A percentile compares a stretch with the other conserved stretches of the same genome.
Conservation (phyloP, 1,140 invertebrate genomes). For the Acyrthosiphon pisum region DNA sequence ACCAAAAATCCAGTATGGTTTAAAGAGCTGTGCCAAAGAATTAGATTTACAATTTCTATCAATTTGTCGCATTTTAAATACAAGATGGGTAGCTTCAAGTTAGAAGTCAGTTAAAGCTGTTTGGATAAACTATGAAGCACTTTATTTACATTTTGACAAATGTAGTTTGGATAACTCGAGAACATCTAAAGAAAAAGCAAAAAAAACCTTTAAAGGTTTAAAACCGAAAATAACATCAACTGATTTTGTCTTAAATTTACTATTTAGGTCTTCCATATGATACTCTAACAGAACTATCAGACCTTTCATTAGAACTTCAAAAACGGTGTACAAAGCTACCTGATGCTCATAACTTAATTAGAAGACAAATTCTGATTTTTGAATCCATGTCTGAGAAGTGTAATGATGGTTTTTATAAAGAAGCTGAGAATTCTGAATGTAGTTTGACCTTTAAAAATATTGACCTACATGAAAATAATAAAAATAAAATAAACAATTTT, state of each 20-base stretch:
- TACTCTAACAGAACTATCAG: constrained; percentile 26
- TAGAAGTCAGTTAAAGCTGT: constrained; percentile 17
- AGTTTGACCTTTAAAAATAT: constrained; percentile 17
- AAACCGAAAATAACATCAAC: constrained; percentile 24
- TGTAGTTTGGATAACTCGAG: constrained; percentile 15
- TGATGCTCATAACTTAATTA: constrained; percentile 24
- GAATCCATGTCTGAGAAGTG: constrained; percentile 30
- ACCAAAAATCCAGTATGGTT: constrained; percentile 17
- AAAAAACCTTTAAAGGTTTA: constrained; percentile 24
- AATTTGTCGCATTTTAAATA: constrained; percentile 39
- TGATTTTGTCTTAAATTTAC: constrained; percentile 44
- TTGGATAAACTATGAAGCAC: constrained; percentile 24
- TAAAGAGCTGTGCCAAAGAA: constrained; percentile 7
- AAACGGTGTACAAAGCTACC: constrained; percentile 1
- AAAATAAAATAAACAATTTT: constrained; percentile 14
- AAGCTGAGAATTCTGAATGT: constrained; percentile 2
- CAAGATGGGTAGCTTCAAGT: constrained; percentile 43
- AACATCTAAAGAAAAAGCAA: constrained; percentile 44
- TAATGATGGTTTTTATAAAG: constrained; percentile 36
- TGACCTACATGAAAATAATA: background rate
- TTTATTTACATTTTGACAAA: constrained; percentile 31
- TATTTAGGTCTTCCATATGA: constrained; percentile 16
- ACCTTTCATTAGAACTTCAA: constrained; percentile 25
- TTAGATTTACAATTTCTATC: constrained; percentile 32
- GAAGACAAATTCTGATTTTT: constrained; percentile 30